A percentile compares a stretch with the other conserved stretches of the same genome.
These are phyloP conservation scores for Theristicus caerulescens DNA, from an alignment of 2,113 vertebrate species.

Conservation along the genomic window DNA sequence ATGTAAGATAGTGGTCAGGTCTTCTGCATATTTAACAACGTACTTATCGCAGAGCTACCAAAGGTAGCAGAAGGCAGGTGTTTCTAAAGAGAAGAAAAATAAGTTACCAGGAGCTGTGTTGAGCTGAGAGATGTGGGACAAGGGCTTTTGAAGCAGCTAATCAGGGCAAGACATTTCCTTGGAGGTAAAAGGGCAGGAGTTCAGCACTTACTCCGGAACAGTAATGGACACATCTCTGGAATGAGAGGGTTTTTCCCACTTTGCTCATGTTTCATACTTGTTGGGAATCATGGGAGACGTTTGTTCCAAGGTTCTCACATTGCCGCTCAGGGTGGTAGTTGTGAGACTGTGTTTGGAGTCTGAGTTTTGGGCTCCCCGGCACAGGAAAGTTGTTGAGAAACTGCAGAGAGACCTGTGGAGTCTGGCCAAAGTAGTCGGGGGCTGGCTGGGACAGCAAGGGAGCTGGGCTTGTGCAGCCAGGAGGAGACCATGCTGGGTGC, in stretches of 20 bases:
- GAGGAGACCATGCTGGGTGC: not conserved
- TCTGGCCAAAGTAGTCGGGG: not conserved
- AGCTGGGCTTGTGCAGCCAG: not conserved
- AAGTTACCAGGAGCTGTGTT: not conserved
- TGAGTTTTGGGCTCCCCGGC: not conserved
- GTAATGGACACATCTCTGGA: not conserved
- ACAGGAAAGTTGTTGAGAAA: not conserved
- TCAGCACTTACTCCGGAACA: not conserved
- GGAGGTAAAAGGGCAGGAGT: not conserved
- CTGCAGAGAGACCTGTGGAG: not conserved
- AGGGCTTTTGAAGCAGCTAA: not conserved
- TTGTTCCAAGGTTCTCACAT: not conserved
- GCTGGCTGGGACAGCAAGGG: not conserved
- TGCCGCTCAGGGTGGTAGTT: not conserved
- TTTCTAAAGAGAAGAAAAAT: not conserved
- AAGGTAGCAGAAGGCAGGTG: not conserved
- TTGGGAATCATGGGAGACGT: fast-evolving
- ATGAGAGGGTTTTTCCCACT: fast-evolving
- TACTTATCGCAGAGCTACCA: not conserved
- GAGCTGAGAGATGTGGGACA: not conserved
- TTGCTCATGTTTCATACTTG: fast-evolving
- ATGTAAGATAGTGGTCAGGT: not conserved
- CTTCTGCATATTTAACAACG: not conserved
- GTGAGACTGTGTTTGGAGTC: not conserved
- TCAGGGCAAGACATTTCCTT: not conserved